phyloP scores from a whole-genome alignment of 2,888 invertebrate species.

The Clostera curtula region DNA sequence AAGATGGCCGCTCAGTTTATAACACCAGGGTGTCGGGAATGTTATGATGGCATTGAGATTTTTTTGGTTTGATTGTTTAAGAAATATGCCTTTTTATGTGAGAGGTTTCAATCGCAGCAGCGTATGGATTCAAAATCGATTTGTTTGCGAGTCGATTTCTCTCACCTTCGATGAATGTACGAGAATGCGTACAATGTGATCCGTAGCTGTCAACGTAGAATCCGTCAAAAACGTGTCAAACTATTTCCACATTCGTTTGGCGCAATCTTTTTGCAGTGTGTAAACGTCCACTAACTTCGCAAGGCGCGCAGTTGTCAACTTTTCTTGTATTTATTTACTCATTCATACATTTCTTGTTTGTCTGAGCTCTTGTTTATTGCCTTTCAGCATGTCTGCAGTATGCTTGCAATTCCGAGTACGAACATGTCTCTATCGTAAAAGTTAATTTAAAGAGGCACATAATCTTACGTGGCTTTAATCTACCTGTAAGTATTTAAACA shows the following conservation, averaged over 20 bases:
- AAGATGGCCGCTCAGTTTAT: conserved; percentile 55
- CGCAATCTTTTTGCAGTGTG: conserved; percentile 50
- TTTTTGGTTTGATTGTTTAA: conserved; percentile 26
- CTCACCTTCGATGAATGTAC: too few relatives aligned
- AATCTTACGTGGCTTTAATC: conserved; percentile 17
- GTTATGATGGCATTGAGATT: conserved; percentile 37
- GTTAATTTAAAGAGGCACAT: conserved; percentile 22
- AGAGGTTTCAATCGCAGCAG: too few relatives aligned
- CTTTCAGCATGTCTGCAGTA: conserved; percentile 23
- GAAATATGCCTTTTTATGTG: conserved; percentile 1
- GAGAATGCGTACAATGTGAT: conserved; percentile 23
- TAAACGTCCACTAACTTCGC: conserved; percentile 43
- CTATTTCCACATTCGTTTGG: conserved; percentile 46
- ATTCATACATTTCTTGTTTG: conserved; percentile 53
- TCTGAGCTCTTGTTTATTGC: conserved; percentile 40
- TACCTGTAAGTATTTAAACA: conserved; percentile 36
- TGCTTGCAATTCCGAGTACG: conserved; percentile 20
- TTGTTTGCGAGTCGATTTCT: too few relatives aligned
- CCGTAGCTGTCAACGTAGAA: conserved; percentile 39
- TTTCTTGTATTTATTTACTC: conserved; percentile 54
- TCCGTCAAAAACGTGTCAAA: conserved; percentile 45
- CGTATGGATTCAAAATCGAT: too few relatives aligned
- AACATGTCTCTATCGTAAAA: conserved; percentile 34
- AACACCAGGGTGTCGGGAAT: conserved; percentile 52
- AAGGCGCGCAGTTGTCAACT: conserved; percentile 46